Evolutionary conservation across 2,797 vertebrate species (phyloP).

Genomic region (Semotilus atromaculatus): DNA sequence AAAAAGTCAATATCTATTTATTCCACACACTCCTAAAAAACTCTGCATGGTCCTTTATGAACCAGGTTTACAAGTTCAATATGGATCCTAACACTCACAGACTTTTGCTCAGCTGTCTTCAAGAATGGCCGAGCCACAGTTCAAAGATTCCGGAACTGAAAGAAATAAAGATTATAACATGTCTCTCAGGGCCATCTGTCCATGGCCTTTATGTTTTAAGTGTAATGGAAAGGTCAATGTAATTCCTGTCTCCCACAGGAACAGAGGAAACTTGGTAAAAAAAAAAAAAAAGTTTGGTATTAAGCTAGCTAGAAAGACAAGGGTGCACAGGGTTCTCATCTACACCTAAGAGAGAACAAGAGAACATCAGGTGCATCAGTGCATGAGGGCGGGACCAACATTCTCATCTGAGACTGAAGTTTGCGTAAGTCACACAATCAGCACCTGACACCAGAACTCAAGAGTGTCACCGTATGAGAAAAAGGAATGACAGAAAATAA

Average conservation of each 20-base stretch:
- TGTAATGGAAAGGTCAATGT: slow-evolving; percentile 55
- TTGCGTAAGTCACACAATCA: slow-evolving; percentile 5
- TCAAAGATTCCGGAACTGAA: slow-evolving; percentile 5
- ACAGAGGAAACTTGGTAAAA: slow-evolving; percentile 59
- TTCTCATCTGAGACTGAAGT: slow-evolving; percentile 15
- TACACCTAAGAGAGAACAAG: slow-evolving; percentile 40
- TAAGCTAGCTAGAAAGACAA: slow-evolving; percentile 50
- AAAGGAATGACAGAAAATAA: slow-evolving; percentile 13
- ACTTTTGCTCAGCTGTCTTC: slow-evolving; percentile 1
- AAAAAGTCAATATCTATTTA: slow-evolving; percentile 15
- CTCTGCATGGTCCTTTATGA: background rate
- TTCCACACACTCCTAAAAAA: background rate
- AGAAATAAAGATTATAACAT: slow-evolving; percentile 30
- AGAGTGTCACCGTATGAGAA: background rate
- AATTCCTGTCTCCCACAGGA: slow-evolving; percentile 31
- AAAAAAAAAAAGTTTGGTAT: slow-evolving; percentile 49
- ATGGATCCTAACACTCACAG: background rate
- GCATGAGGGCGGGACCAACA: background rate
- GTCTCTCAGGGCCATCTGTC: slow-evolving; percentile 35
- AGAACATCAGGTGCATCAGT: slow-evolving; percentile 9
- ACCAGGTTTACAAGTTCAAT: slow-evolving; percentile 2
- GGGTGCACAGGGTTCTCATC: slow-evolving; percentile 31
- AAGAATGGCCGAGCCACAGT: slow-evolving; percentile 13
- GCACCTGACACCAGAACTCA: background rate
- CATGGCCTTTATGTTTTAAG: slow-evolving; percentile 35